Conservation (phyloP, 2,888 invertebrate species). For the Branchellion lobata region DNA sequence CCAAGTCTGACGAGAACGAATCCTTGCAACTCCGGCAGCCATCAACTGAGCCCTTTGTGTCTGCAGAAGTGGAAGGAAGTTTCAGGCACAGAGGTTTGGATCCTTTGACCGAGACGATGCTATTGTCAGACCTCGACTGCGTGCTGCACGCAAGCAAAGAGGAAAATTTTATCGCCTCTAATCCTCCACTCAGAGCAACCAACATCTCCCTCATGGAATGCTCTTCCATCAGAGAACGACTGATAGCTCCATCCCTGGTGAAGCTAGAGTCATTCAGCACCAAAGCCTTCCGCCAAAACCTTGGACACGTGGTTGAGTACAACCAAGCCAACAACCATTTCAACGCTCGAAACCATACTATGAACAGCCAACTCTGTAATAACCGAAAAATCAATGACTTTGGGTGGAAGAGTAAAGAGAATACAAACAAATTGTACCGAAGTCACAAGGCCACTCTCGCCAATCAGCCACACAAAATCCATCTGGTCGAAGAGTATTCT, state of each 20-base stretch:
- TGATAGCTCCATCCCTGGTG: conserved; percentile 32
- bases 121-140: conserved; percentile 17
- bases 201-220: conserved; percentile 1
- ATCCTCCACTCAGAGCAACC: neutral
- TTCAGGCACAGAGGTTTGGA: neutral
- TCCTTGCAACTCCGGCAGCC: neutral
- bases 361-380: neutral
- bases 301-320: neutral
- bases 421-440: neutral
- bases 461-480: neutral
- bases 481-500: neutral
- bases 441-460: neutral
- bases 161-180: neutral
- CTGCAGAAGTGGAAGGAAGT: neutral
- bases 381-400: neutral
- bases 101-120: conserved; percentile 18
- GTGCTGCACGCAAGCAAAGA: neutral
- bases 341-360: neutral
- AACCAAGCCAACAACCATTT: neutral
- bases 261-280: neutral
- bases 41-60: too few relatives aligned
- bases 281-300: too few relatives aligned
- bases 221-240: conserved; percentile 23
- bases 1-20: too few relatives aligned
- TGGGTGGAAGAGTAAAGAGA: too few relatives aligned